These are phyloP conservation scores for Papilio machaon DNA, from an alignment of 1,140 invertebrate genomes.

Conservation along the genomic window DNA sequence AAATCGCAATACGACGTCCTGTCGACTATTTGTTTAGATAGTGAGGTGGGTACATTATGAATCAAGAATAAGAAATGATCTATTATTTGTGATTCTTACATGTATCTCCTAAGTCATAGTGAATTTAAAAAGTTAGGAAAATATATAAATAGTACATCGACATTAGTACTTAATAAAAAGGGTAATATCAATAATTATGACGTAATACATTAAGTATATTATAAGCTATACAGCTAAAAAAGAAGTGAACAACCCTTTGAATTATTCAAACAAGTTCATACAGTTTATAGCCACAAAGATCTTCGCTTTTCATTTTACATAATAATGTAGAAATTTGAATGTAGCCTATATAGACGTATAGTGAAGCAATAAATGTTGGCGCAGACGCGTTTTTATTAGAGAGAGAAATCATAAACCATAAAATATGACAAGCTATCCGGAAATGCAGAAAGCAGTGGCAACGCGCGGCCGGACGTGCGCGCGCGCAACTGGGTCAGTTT, in stretches of 20 bases:
- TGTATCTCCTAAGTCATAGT: background rate
- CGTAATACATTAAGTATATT: too few relatives aligned
- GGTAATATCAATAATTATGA: too few relatives aligned
- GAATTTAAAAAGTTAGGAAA: background rate
- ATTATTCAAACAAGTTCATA: background rate
- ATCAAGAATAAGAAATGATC: background rate
- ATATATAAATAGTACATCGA: too few relatives aligned
- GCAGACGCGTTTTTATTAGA: slow-evolving; percentile 11
- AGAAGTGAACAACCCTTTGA: too few relatives aligned
- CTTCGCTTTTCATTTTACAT: background rate
- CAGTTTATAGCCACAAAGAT: background rate
- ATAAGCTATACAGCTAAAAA: too few relatives aligned
- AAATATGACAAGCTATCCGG: slow-evolving; percentile 77
- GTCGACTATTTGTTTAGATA: slow-evolving; percentile 9
- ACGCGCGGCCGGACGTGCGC: slow-evolving; percentile 73
- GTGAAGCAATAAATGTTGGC: background rate
- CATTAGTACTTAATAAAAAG: too few relatives aligned
- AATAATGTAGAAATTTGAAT: background rate
- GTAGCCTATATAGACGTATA: background rate
- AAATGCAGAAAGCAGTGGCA: slow-evolving; percentile 68
- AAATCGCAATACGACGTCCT: slow-evolving; percentile 18
- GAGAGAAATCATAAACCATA: slow-evolving; percentile 71
- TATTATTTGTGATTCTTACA: background rate
- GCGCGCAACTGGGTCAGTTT: slow-evolving; percentile 78
- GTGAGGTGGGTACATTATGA: background rate